phyloP scores from a whole-genome alignment of 2,797 vertebrate species.

The Rhinoraja longicauda region DNA sequence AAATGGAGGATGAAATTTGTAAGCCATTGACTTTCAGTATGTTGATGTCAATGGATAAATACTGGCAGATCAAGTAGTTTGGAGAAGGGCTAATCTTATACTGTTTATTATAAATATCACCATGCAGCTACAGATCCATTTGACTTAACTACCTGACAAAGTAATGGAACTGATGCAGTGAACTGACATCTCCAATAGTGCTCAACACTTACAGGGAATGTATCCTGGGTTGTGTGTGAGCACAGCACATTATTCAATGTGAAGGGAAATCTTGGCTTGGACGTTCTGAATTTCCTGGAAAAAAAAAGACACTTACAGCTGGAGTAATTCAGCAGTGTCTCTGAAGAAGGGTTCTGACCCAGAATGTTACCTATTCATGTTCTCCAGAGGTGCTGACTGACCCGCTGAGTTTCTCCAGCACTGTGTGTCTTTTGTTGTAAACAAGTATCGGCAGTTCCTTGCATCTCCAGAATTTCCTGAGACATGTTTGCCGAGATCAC shows the following conservation, averaged over 20 bases:
- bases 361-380: no score
- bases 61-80: neutral
- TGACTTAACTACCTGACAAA: neutral
- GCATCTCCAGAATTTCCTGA: neutral
- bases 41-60: neutral
- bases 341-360: no score
- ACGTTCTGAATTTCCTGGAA: neutral
- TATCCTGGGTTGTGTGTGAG: neutral
- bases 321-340: no score
- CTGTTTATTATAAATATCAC: neutral
- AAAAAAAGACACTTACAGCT: no score
- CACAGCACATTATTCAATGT: neutral
- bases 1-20: neutral
- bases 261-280: neutral
- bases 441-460: no score
- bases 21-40: neutral
- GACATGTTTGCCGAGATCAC: neutral
- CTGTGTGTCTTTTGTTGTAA: no score
- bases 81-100: neutral
- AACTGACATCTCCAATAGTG: neutral
- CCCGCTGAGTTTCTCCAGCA: no score
- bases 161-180: conserved; percentile 6
- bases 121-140: neutral
- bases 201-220: neutral
- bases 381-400: no score